Percentiles rank a stretch among this genome's conserved stretches.
Evolutionary conservation across 2,797 vertebrate species (phyloP).

Genomic region (Sebastes trivittatus): DNA sequence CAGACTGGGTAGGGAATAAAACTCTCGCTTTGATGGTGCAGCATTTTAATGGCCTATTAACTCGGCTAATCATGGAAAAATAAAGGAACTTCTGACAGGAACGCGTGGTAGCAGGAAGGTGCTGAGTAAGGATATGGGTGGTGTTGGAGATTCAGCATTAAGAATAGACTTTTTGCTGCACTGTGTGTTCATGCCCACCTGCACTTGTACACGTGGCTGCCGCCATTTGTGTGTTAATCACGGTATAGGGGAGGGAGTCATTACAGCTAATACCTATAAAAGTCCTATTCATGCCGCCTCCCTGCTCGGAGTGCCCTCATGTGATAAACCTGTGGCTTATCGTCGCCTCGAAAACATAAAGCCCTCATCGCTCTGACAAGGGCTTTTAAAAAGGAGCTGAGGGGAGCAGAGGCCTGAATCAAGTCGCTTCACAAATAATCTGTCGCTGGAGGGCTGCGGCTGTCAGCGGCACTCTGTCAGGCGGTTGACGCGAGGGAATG

Average conservation of each 20-base stretch:
- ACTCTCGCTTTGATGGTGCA: slow-evolving; percentile 43
- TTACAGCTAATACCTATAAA: slow-evolving; percentile 44
- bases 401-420: slow-evolving; percentile 39
- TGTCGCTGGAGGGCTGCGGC: slow-evolving; percentile 45
- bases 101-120: slow-evolving; percentile 15
- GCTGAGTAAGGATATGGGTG: slow-evolving; percentile 8
- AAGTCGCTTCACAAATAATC: slow-evolving; percentile 63
- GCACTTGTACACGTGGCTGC: not conserved
- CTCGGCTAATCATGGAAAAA: slow-evolving; percentile 47
- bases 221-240: slow-evolving; percentile 30
- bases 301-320: slow-evolving; percentile 17
- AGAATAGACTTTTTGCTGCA: slow-evolving; percentile 9
- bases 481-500: slow-evolving; percentile 19
- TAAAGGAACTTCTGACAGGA: slow-evolving; percentile 31
- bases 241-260: slow-evolving; percentile 16
- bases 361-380: slow-evolving; percentile 54
- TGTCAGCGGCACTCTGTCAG: slow-evolving; percentile 51
- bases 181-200: not conserved
- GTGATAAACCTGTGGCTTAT: slow-evolving; percentile 53
- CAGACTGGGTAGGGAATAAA: slow-evolving; percentile 37
- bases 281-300: slow-evolving; percentile 20
- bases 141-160: not conserved
- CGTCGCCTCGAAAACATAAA: slow-evolving; percentile 51
- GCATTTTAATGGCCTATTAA: slow-evolving; percentile 61
- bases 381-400: slow-evolving; percentile 48